Conservation (phyloP, 2,888 invertebrate genomes). For the Chymomyza caudatula region DNA sequence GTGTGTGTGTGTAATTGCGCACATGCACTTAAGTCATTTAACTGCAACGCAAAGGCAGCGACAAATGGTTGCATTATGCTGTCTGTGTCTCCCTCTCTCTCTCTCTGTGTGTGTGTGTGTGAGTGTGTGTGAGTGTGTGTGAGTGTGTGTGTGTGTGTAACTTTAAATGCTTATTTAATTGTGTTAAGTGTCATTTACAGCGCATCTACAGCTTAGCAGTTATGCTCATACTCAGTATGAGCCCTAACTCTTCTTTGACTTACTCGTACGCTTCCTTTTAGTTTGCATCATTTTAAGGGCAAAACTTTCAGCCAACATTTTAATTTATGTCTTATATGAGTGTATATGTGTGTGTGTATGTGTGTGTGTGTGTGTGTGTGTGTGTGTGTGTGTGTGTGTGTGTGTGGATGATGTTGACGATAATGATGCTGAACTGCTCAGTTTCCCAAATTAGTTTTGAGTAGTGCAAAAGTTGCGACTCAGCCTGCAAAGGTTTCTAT, state of each 20-base stretch:
- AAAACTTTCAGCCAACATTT: constrained; percentile 67
- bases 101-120: neutral
- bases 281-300: constrained; percentile 51
- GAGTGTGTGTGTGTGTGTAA: constrained; percentile 27
- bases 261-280: constrained; percentile 8
- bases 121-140: constrained; percentile 12
- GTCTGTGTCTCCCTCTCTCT: neutral
- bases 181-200: constrained; percentile 71
- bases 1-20: constrained; percentile 16
- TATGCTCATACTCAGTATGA: neutral
- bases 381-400: neutral
- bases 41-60: neutral
- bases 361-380: neutral
- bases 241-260: neutral
- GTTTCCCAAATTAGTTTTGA: constrained; percentile 57
- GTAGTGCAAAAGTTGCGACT: constrained; percentile 51
- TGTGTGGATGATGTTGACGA: neutral
- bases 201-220: constrained; percentile 26
- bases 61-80: neutral
- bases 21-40: neutral
- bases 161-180: constrained; percentile 72
- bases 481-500: constrained; percentile 46
- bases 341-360: neutral
- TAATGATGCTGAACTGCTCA: constrained; percentile 26
- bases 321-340: constrained; percentile 57